Evolutionary conservation across 2,888 invertebrate species (phyloP).

Genomic region (Apotomis turbidana): DNA sequence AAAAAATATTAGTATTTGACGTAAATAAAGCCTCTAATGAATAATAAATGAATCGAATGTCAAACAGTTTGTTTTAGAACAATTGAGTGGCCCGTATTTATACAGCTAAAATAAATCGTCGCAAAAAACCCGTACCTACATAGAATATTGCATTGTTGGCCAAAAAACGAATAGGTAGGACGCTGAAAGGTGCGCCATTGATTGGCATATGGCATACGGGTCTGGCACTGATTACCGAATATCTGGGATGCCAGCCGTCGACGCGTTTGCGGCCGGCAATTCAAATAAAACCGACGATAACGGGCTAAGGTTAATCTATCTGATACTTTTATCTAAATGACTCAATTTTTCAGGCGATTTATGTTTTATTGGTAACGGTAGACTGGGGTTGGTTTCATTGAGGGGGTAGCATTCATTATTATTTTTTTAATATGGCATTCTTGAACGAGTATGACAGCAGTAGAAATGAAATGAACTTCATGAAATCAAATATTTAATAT

Average conservation of each 20-base stretch:
- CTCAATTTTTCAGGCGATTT: not conserved
- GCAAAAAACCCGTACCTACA: constrained; percentile 6
- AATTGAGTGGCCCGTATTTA: constrained; percentile 12
- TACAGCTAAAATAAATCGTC: constrained; percentile 25
- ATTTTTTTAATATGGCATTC: no score
- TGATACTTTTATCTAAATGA: constrained; percentile 7
- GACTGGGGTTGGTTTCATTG: no score
- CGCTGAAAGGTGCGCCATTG: constrained; percentile 57
- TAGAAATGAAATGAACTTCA: no score
- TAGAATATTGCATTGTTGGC: constrained; percentile 39
- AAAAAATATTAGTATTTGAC: not conserved
- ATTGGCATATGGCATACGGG: constrained; percentile 59
- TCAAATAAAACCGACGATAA: constrained; percentile 23
- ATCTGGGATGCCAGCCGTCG: constrained; percentile 56
- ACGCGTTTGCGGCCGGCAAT: constrained; percentile 17
- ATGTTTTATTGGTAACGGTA: not conserved
- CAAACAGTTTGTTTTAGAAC: not conserved
- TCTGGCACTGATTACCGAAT: constrained; percentile 65
- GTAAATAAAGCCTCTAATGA: not conserved
- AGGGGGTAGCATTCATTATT: no score
- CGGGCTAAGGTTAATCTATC: constrained; percentile 20
- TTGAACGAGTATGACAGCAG: no score
- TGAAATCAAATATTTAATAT: no score
- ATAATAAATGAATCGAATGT: not conserved
- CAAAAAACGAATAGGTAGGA: constrained; percentile 40